Evolutionary conservation across 2,888 invertebrate genomes (phyloP).

Genomic region (Harmothoe impar): DNA sequence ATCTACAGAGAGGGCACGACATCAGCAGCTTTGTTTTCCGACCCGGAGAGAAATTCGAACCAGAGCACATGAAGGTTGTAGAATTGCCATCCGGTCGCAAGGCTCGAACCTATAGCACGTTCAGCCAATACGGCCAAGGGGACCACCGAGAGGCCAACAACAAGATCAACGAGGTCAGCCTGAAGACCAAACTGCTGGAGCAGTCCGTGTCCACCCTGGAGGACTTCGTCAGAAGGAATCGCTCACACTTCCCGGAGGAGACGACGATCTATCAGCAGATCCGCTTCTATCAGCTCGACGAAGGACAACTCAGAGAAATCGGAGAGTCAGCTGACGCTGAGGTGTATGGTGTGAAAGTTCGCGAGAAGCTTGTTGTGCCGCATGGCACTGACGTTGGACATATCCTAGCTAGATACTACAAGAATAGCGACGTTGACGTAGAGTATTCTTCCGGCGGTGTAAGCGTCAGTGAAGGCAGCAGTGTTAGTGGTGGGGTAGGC

Average conservation of each 20-base stretch:
- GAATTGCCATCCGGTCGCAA: conserved; percentile 67
- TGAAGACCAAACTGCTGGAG: conserved; percentile 68
- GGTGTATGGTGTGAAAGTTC: conserved; percentile 70
- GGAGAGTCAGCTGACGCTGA: conserved; percentile 69
- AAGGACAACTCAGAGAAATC: conserved; percentile 68
- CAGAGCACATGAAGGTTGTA: conserved; percentile 28
- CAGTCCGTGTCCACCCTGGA: conserved; percentile 69
- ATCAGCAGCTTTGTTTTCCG: conserved; percentile 46
- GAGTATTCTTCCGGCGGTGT: conserved; percentile 48
- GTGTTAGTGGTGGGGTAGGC: not conserved
- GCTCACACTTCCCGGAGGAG: conserved; percentile 71
- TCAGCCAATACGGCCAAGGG: conserved; percentile 50
- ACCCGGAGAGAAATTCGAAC: conserved; percentile 54
- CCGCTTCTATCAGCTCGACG: conserved; percentile 66
- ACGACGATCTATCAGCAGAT: conserved; percentile 70
- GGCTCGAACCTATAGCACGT: conserved; percentile 65
- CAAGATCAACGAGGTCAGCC: conserved; percentile 67
- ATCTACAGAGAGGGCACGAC: conserved; percentile 5
- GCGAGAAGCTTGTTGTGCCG: conserved; percentile 70
- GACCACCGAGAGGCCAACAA: conserved; percentile 67
- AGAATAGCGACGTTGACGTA: conserved; percentile 66
- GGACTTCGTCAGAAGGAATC: conserved; percentile 71
- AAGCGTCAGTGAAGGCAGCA: not conserved
- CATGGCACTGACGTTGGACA: conserved; percentile 68
- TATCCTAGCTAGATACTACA: conserved; percentile 66